Percentiles rank a stretch among this genome's conserved stretches.
Evolutionary conservation across 2,797 vertebrate species (phyloP).

Genomic region (Ispidina picta): DNA sequence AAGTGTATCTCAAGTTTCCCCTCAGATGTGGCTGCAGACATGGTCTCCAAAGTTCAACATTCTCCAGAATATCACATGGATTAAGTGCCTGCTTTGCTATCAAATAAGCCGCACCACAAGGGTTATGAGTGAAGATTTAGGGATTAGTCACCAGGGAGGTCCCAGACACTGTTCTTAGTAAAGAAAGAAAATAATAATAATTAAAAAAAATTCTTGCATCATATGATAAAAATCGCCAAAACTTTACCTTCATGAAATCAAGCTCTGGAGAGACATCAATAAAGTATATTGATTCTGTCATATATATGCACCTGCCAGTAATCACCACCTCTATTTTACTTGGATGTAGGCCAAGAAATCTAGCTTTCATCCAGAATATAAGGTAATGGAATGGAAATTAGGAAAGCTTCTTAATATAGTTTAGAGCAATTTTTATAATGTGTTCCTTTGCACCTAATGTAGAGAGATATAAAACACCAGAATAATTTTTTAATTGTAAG

Average conservation of each 20-base stretch:
- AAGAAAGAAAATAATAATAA: not conserved
- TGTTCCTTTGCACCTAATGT: not conserved
- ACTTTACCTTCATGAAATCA: slow-evolving; percentile 2
- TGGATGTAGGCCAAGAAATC: not conserved
- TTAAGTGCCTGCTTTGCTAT: not conserved
- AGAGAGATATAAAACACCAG: slow-evolving; percentile 2
- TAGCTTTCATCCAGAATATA: not conserved
- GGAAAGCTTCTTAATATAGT: not conserved
- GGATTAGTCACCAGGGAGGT: not conserved
- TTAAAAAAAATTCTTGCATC: not conserved
- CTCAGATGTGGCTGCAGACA: not conserved
- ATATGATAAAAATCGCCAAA: slow-evolving; percentile 1
- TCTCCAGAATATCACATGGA: not conserved
- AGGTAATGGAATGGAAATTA: slow-evolving; percentile 44
- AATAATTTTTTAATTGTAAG: slow-evolving; percentile 42
- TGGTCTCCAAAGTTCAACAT: not conserved
- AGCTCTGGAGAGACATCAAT: not conserved
- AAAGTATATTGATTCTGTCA: not conserved
- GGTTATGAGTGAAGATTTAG: not conserved
- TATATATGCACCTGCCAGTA: not conserved
- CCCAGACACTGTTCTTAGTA: not conserved
- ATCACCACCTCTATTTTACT: not conserved
- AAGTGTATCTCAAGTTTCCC: not conserved
- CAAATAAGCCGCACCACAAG: not conserved
- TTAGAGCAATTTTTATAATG: slow-evolving; percentile 28